Base-by-base conservation (phyloP, 37 sponge, comb jelly and placozoan species). In the Halichondria panicea region DNA sequence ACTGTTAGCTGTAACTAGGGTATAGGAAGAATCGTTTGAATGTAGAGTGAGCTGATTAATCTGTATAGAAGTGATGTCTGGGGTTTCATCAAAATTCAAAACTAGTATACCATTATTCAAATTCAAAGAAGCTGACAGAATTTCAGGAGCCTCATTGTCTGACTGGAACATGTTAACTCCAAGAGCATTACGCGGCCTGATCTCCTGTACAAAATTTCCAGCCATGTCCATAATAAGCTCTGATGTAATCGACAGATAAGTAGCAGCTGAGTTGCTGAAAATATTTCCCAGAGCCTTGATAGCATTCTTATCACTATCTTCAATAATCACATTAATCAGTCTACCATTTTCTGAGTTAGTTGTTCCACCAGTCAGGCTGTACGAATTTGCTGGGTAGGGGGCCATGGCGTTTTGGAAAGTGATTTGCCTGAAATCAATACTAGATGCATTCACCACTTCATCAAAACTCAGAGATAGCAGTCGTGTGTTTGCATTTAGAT, bases 141-240 rank as follows among this genome's bases (percentile, higher is more conserved):
- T 27, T 46, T 72, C 48, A 4, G 95, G 95, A 1, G 64, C 57
- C 34, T 38, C 64, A 2, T 71, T 68, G 61, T 94, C 95, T 41
- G 65, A 59, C 7, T 75, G 44, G 46, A 91, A 80, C 2, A 4
- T 65, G 3, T 28, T 18, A 15, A 90, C 84, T 44, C 72, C 57
- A 28, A 74, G 25, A 18, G 87, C 89, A 68, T 68, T 63, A 37
- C 84, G 60, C 3, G 80, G 76, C 33, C 84, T 37, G 5, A 90
- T 75, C 63, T 91, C 91, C 22, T 80, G 35, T 13, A 88, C 81
- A 59, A 66, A 76, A 52, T 91, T 92, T 1, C 81, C 89, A 34
- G 92, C 76, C 77, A 85, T 85, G 63, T 95, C 95, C 48, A 55
- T 68, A 19, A 95, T 77, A 48, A 85, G 71, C 4, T 81, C 89